Percentiles rank a stretch among this genome's conserved stretches.
Conservation (phyloP, 1,140 invertebrate genomes). For the Penaeus chinensis region DNA sequence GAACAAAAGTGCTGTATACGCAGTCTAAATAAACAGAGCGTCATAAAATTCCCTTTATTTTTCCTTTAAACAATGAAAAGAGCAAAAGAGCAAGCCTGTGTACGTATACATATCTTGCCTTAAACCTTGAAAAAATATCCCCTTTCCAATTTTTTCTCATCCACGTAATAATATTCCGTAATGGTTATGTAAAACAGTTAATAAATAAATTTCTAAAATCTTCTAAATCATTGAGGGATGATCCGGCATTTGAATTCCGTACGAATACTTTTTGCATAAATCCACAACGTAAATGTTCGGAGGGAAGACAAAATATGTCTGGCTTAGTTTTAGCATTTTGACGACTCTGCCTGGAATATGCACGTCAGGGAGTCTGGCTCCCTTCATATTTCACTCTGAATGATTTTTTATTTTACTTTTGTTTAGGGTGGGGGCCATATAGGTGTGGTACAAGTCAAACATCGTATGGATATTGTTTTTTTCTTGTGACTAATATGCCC, state of each 20-base stretch:
- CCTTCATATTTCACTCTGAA: too few species aligned
- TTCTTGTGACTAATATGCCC: too few species aligned
- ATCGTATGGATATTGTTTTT: too few species aligned
- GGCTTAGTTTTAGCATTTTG: conserved; percentile 23
- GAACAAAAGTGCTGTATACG: too few species aligned
- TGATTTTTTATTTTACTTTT: too few species aligned
- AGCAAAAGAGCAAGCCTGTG: too few species aligned
- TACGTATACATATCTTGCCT: too few species aligned
- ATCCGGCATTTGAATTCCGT: conserved; percentile 25
- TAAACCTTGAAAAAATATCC: background rate
- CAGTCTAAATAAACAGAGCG: too few species aligned
- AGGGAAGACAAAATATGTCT: conserved; percentile 21
- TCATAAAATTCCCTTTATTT: too few species aligned
- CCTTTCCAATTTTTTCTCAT: background rate
- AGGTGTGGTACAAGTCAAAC: too few species aligned
- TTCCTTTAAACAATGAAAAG: too few species aligned
- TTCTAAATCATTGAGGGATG: conserved; percentile 23
- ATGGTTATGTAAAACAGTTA: conserved; percentile 23
- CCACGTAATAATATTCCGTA: background rate
- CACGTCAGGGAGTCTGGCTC: background rate
- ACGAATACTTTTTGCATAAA: conserved; percentile 21
- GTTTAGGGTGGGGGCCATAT: too few species aligned
- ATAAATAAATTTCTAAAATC: conserved; percentile 24
- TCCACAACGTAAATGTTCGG: conserved; percentile 2
- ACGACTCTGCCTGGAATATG: background rate